Evolutionary conservation across 64 coral and sea anemone genomes (phyloP).

Genomic region (Orbicella faveolata): DNA sequence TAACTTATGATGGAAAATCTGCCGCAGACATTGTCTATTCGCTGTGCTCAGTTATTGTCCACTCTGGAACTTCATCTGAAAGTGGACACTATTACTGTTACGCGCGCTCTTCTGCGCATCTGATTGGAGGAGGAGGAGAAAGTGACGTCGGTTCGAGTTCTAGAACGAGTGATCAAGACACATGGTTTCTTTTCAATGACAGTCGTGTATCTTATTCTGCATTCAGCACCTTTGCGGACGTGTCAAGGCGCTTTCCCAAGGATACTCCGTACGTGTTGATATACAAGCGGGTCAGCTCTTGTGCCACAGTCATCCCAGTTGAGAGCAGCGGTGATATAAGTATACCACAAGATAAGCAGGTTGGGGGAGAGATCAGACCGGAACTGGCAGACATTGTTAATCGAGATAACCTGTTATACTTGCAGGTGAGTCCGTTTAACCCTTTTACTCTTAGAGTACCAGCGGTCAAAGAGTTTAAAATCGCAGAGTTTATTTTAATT

Average conservation of each 20-base stretch:
- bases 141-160: slow-evolving; percentile 8
- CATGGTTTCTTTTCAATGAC: slow-evolving; percentile 90
- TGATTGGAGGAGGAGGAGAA: neutral
- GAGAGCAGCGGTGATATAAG: neutral
- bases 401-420: slow-evolving; percentile 51
- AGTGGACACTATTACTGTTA: slow-evolving; percentile 99
- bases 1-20: slow-evolving; percentile 19
- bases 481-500: neutral
- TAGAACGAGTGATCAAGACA: slow-evolving; percentile 22
- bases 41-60: slow-evolving; percentile 88
- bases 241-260: slow-evolving; percentile 79
- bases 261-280: slow-evolving; percentile 94
- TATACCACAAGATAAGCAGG: neutral
- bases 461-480: too few relatives aligned
- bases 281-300: slow-evolving; percentile 62
- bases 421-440: slow-evolving; percentile 38
- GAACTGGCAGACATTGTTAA: slow-evolving; percentile 49
- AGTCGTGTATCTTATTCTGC: slow-evolving; percentile 80
- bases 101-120: slow-evolving; percentile 34
- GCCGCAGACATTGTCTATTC: slow-evolving; percentile 59
- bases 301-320: neutral
- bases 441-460: neutral
- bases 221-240: slow-evolving; percentile 74
- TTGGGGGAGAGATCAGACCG: slow-evolving; percentile 29
- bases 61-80: slow-evolving; percentile 93